Evolutionary conservation across 1,140 invertebrate genomes (phyloP).

Genomic region (Proales similis): DNA sequence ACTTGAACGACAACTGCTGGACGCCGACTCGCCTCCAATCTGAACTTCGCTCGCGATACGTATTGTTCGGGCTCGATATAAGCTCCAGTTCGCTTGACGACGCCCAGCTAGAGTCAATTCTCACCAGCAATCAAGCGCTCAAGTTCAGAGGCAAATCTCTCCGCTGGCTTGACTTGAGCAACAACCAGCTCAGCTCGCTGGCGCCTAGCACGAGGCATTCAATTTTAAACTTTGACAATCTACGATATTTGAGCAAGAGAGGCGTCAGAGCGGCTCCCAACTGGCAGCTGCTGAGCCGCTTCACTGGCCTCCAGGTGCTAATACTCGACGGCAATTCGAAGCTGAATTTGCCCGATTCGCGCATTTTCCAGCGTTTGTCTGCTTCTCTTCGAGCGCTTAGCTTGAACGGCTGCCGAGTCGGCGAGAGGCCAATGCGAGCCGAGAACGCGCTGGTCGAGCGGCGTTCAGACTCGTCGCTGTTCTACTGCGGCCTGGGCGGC

Average conservation of each 20-base stretch:
- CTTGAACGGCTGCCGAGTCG: too few relatives aligned
- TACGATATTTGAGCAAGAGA: conserved; percentile 5
- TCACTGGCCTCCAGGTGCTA: conserved; percentile 1
- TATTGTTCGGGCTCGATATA: conserved; percentile 6
- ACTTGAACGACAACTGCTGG: too few relatives aligned
- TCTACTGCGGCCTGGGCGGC: too few relatives aligned
- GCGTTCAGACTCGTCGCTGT: too few relatives aligned
- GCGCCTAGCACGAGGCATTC: background rate
- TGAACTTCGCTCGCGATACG: too few relatives aligned
- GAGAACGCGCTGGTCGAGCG: too few relatives aligned
- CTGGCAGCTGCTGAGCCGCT: conserved; percentile 1
- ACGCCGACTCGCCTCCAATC: too few relatives aligned
- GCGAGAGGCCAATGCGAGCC: too few relatives aligned
- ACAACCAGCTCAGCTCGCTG: conserved; percentile 4
- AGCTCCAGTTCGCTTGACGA: conserved; percentile 5
- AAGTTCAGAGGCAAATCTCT: conserved; percentile 18
- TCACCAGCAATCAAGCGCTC: conserved; percentile 16
- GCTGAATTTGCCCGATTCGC: too few relatives aligned
- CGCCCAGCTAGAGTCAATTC: conserved; percentile 6
- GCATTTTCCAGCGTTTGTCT: conserved; percentile 12
- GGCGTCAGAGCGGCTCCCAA: background rate
- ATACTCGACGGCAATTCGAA: conserved; percentile 23
- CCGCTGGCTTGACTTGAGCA: conserved; percentile 14
- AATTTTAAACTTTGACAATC: conserved; percentile 13
- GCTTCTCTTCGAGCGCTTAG: background rate